A percentile compares a stretch with the other conserved stretches of the same genome.
These are phyloP conservation scores for Spongilla lacustris DNA, from an alignment of 37 sponge, comb jelly and placozoan genomes.

Conservation along the genomic window DNA sequence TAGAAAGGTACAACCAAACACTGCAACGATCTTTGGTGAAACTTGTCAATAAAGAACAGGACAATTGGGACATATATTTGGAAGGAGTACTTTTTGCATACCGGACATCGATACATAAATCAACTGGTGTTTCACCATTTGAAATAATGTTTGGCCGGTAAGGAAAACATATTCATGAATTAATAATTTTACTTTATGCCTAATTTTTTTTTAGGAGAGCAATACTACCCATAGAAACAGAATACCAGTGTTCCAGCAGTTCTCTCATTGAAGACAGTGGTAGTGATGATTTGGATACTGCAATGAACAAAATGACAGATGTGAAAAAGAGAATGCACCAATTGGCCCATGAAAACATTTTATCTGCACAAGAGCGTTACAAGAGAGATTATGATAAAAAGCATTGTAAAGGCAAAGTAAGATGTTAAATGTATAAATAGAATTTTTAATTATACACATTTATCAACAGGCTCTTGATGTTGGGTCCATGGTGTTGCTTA, in stretches of 20 bases:
- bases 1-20: constrained; percentile 35
- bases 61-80: constrained; percentile 12
- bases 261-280: neutral
- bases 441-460: neutral
- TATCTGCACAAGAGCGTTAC: constrained; percentile 5
- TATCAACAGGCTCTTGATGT: neutral
- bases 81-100: constrained; percentile 26
- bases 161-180: neutral
- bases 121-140: too few species aligned
- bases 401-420: neutral
- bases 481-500: constrained; percentile 7
- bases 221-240: constrained; percentile 25
- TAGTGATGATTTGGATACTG: neutral
- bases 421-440: neutral
- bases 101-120: constrained; percentile 17
- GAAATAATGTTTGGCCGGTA: neutral
- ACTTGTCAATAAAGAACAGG: constrained; percentile 22
- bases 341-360: constrained; percentile 8
- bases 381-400: constrained; percentile 23
- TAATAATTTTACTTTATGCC: neutral
- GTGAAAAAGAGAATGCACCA: neutral
- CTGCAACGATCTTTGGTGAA: constrained; percentile 26
- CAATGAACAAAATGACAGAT: constrained; percentile 3
- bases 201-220: constrained; percentile 19
- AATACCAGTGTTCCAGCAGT: neutral